phyloP scores from a whole-genome alignment of 2,113 vertebrate genomes.

The Scopus umbretta region DNA sequence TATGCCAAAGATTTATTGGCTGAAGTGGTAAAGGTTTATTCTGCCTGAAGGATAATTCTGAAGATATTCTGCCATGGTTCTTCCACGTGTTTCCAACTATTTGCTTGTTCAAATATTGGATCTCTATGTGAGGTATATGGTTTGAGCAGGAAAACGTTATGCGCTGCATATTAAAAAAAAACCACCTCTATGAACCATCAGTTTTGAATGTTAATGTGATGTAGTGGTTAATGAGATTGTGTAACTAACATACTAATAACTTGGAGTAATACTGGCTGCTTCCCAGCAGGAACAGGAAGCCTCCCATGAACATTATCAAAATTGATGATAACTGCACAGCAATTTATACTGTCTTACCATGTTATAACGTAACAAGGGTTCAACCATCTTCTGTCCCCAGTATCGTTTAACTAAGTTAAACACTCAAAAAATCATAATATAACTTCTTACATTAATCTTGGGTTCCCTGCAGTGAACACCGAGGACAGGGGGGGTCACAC shows the following conservation, averaged over 20 bases:
- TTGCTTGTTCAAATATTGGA: not conserved
- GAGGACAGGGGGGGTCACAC: not conserved
- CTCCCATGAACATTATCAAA: slow-evolving; percentile 13
- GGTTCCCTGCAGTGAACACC: not conserved
- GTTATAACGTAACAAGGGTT: not conserved
- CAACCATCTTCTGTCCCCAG: not conserved
- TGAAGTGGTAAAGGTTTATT: not conserved
- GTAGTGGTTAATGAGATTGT: slow-evolving; percentile 25
- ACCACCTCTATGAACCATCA: not conserved
- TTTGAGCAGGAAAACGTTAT: not conserved
- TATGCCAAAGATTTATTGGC: not conserved
- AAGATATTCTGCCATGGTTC: no score
- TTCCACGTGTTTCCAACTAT: not conserved
- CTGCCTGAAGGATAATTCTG: not conserved
- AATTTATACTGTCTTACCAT: not conserved
- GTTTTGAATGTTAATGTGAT: slow-evolving; percentile 11
- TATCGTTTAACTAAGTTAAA: not conserved
- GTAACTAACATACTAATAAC: slow-evolving; percentile 17
- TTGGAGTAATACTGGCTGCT: not conserved
- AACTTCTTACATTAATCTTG: not conserved
- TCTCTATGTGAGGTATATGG: not conserved
- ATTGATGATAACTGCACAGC: not conserved
- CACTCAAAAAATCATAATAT: not conserved
- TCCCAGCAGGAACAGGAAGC: slow-evolving; percentile 26
- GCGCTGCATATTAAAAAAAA: not conserved